Evolutionary conservation across 2,797 vertebrate species (phyloP), one percentile per base, ranked within the genome.

Genomic region (Otus scops): DNA sequence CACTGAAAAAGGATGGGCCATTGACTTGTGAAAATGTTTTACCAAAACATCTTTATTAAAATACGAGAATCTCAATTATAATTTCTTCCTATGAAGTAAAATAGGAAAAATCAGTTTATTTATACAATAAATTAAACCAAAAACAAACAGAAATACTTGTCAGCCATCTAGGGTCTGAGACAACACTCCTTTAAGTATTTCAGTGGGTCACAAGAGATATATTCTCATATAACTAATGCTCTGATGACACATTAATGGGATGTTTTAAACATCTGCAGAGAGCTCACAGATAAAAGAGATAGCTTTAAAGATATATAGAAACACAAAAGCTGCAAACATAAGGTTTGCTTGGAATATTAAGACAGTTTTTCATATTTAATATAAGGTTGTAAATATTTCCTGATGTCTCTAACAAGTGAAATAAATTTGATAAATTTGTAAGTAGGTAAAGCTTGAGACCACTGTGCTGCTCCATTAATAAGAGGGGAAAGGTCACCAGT

Each of bases 351-450:
- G 73, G 65, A 91, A 94, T 96, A 97, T 95, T 93, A 91, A 92
- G 85, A 54, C 84, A 89, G 47, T 97, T 96, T 95, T 94, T 96
- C 92, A 95, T 54, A 53, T 17, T 82, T 95, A 94, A 94, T 96
- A 69, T 71, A 53, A 89, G 36, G 57, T 60, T 75, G n/a, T 95
- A 97, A 90, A 88, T 95, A 92, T 92, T 93, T 84, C 38, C n/a
- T 89, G 78, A 75, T 95, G 27, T 60, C 70, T 88, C 74, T 83
- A 85, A 38, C 39, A 90, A 89, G n/a, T 71, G 63, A 93, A 87
- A 81, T 84, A 32, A 64, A 84, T 91, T 38, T 77, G 68, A 75
- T 50, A 71, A 68, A 93, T 81, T 75, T 47, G 8, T 73, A 87
- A 80, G 77, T 38, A 88, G 27, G 67, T 71, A 80, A 45, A 81